Conservation (phyloP, 92 coral and sea anemone species). For the Plumapathes pennacea region DNA sequence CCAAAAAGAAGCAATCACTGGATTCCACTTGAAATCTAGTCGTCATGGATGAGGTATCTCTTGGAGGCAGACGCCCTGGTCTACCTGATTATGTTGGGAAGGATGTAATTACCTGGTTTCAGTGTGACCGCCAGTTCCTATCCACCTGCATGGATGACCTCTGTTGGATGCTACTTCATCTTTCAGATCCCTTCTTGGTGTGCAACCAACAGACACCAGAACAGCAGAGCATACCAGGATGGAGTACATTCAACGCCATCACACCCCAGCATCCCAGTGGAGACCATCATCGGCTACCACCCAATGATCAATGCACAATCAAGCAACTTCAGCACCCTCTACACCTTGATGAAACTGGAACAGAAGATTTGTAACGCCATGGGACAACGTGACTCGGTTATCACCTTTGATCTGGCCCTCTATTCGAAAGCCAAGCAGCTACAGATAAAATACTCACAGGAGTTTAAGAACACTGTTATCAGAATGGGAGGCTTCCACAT, state of each 20-base stretch:
- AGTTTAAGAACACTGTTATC: conserved; percentile 44
- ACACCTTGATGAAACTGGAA: conserved; percentile 45
- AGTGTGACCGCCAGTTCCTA: conserved; percentile 21
- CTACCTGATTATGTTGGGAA: conserved; percentile 21
- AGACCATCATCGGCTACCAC: conserved; percentile 43
- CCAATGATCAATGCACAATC: conserved; percentile 53
- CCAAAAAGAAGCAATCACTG: conserved; percentile 40
- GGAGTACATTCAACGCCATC: conserved; percentile 47
- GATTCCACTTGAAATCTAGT: conserved; percentile 35
- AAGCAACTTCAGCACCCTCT: conserved; percentile 45
- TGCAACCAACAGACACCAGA: conserved; percentile 4
- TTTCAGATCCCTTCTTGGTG: conserved; percentile 33
- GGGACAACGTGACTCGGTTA: conserved; percentile 27
- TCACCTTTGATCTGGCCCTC: conserved; percentile 55
- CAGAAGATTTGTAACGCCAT: conserved; percentile 32
- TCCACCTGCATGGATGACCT: conserved; percentile 45
- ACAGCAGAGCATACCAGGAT: conserved; percentile 16
- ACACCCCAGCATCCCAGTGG: conserved; percentile 37
- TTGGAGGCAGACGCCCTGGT: conserved; percentile 55
- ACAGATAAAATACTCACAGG: conserved; percentile 38
- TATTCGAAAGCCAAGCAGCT: conserved; percentile 57
- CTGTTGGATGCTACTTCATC: conserved; percentile 52
- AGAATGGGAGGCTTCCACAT: conserved; percentile 70
- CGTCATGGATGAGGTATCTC: conserved; percentile 37
- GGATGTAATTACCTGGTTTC: conserved; percentile 33